Evolutionary conservation across 2,797 vertebrate genomes (phyloP), one percentile per base, ranked within the genome.

Genomic region (Crocodylus rhombifer): DNA sequence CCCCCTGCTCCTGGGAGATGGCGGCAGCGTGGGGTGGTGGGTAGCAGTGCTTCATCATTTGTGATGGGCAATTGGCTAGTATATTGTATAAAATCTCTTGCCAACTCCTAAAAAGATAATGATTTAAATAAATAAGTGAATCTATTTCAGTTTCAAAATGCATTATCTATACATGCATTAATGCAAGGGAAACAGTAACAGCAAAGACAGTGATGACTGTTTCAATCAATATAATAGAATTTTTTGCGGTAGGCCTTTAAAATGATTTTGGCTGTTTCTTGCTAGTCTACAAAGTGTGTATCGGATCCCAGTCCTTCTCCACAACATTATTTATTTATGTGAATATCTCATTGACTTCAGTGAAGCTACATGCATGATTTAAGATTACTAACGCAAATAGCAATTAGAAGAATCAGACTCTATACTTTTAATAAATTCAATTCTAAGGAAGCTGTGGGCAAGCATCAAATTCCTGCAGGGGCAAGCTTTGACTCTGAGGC

Each of bases 401-500:
- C 11, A 18, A 4, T 7, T 69, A 14, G 15, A 91, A 86, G 23
- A 91, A 79, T 33, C 16, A 77, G 62, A 58, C 56, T 92, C 33
- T 77, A 78, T 13, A 28, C 4, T 84, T 62, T 51, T 78, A 14
- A 2, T 62, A 86, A 69, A 4, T 86, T 51, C 75, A 51, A 2
- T 76, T 92, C 14, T 65, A 33, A 42, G 56, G 91, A 13, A 95
- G 0, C 5, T 78, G 12, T 14, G 76, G 88, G 56, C 5, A 92
- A 85, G 76, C 25, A 8, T 57, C 21, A 55, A 88, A 95, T 77
- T 86, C 62, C n/a, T 87, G 84, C 94, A 95, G 94, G 42, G 15
- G 92, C 14, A 77, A 73, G 51, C 4, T 62, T 79, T 75, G 55
- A 56, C 82, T 85, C 94, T 88, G 67, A 88, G 84, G 77, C 57